Evolutionary conservation across 2,888 invertebrate genomes (phyloP).

Genomic region (Diadegma fenestrale): DNA sequence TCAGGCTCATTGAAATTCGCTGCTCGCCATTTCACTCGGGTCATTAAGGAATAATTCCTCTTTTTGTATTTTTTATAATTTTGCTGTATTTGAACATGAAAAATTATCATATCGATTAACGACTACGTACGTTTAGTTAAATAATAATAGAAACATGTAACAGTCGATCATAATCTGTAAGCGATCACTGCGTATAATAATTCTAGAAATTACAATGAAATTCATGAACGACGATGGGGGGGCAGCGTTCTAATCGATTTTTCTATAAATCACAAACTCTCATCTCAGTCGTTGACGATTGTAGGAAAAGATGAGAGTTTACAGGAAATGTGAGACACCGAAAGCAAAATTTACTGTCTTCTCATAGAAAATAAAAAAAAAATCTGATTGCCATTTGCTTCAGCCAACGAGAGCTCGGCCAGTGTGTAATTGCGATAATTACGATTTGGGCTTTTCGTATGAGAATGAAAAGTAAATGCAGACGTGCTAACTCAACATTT

Average conservation of each 20-base stretch:
- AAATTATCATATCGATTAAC: conserved; percentile 42
- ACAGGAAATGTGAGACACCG: neutral
- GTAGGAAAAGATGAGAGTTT: neutral
- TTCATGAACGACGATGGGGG: conserved; percentile 41
- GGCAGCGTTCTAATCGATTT: conserved; percentile 13
- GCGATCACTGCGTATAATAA: conserved; percentile 34
- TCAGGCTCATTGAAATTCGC: too few species aligned
- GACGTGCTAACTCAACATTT: conserved; percentile 4
- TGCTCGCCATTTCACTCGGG: neutral
- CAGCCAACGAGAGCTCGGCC: neutral
- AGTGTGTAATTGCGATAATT: conserved; percentile 1
- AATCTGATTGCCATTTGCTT: conserved; percentile 4
- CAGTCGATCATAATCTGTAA: conserved; percentile 15
- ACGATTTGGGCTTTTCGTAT: conserved; percentile 20
- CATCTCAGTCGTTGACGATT: neutral
- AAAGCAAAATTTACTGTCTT: neutral
- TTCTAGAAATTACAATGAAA: conserved; percentile 51
- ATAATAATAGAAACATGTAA: conserved; percentile 52
- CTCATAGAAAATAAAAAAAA: neutral
- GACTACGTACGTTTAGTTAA: conserved; percentile 62
- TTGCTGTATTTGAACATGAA: conserved; percentile 56
- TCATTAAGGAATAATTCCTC: neutral
- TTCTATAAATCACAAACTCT: conserved; percentile 15
- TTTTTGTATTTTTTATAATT: conserved; percentile 12
- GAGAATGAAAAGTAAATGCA: conserved; percentile 7